Percentiles rank a stretch among this genome's conserved stretches.
phyloP scores from a whole-genome alignment of 1,140 invertebrate genomes.

The Drosophila eugracilis region DNA sequence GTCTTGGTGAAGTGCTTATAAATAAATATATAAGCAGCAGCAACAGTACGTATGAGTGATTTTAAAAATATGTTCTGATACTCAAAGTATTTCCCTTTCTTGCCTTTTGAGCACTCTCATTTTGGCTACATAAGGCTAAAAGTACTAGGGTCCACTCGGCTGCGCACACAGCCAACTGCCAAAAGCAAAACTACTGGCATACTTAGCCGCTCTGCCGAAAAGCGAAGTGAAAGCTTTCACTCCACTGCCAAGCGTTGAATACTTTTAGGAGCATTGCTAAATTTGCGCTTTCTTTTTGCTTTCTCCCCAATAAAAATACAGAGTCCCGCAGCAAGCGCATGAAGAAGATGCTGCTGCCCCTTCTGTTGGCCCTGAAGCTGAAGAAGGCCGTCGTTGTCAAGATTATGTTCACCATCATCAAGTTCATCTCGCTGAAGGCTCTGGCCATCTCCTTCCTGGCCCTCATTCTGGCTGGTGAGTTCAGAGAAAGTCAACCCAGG shows the following conservation, averaged over 20 bases:
- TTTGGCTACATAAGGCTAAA: slow-evolving; percentile 12
- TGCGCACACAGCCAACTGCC: not conserved
- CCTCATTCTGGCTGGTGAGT: slow-evolving; percentile 86
- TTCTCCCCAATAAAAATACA: slow-evolving; percentile 66
- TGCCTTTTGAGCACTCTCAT: slow-evolving; percentile 5
- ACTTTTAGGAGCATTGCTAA: slow-evolving; percentile 39
- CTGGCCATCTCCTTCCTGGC: slow-evolving; percentile 88
- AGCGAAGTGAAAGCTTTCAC: slow-evolving; percentile 24
- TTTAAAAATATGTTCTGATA: not conserved
- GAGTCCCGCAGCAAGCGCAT: slow-evolving; percentile 87
- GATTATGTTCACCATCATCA: slow-evolving; percentile 87
- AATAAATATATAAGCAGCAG: not conserved
- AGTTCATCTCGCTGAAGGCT: slow-evolving; percentile 88
- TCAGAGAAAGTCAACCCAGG: not conserved
- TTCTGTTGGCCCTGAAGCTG: slow-evolving; percentile 87
- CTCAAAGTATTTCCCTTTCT: not conserved
- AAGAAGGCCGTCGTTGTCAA: slow-evolving; percentile 88
- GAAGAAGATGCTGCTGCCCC: slow-evolving; percentile 87
- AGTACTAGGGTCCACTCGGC: not conserved
- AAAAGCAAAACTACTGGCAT: slow-evolving; percentile 41
- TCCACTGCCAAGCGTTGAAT: slow-evolving; percentile 12
- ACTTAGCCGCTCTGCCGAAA: slow-evolving; percentile 24
- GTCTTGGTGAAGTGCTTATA: not conserved
- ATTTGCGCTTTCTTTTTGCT: slow-evolving; percentile 24
- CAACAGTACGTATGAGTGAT: not conserved